Evolutionary conservation across 2,113 vertebrate genomes (phyloP).

Genomic region (Capreolus pygargus): DNA sequence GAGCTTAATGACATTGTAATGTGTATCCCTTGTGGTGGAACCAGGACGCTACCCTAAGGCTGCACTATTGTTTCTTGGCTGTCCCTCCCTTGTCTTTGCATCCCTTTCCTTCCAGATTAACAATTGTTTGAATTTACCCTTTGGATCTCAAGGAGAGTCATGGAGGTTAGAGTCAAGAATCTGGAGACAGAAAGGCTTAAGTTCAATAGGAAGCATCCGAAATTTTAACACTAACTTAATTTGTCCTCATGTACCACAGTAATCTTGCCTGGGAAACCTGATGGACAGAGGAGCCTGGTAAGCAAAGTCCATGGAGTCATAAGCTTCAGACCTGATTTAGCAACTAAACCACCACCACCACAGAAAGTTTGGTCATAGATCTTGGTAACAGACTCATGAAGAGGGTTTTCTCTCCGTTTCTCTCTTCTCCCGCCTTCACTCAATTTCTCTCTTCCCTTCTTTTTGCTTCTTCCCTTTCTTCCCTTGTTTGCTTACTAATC

Average conservation of each 20-base stretch:
- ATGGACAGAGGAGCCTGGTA: neutral
- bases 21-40: neutral
- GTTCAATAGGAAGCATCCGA: neutral
- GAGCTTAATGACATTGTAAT: neutral
- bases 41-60: neutral
- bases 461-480: neutral
- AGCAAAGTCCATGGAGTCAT: neutral
- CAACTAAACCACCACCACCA: neutral
- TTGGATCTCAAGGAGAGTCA: neutral
- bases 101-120: neutral
- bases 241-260: neutral
- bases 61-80: neutral
- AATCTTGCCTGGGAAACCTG: neutral
- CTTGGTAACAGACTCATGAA: neutral
- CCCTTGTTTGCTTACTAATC: neutral
- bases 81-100: neutral
- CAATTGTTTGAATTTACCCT: neutral
- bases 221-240: neutral
- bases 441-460: neutral
- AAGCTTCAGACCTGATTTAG: neutral
- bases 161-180: neutral
- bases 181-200: neutral
- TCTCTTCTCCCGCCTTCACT: neutral
- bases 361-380: neutral
- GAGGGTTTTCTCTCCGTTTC: neutral